Evolutionary conservation across 1,140 invertebrate species (phyloP).

Genomic region (Drosophila dunni): DNA sequence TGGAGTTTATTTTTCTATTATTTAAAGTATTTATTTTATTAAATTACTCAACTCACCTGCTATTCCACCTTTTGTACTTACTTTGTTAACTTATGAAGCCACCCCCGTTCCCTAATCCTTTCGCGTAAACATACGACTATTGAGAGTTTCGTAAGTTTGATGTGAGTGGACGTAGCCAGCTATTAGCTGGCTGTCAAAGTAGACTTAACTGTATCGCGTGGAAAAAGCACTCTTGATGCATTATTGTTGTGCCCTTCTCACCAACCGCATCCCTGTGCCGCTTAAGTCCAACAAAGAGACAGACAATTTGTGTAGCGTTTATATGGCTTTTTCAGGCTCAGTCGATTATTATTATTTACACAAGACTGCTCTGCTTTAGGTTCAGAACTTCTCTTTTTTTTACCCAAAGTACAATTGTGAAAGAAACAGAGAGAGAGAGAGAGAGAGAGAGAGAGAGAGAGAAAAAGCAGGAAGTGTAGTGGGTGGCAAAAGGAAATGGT

Average conservation of each 20-base stretch:
- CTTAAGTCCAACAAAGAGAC: neutral
- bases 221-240: neutral
- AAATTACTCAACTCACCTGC: neutral
- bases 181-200: constrained; percentile 47
- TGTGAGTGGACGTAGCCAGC: constrained; percentile 40
- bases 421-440: neutral
- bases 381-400: constrained; percentile 10
- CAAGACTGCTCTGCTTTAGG: neutral
- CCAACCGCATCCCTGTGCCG: neutral
- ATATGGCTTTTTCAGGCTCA: constrained; percentile 40
- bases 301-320: constrained; percentile 39
- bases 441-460: neutral
- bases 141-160: constrained; percentile 26
- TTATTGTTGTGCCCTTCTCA: constrained; percentile 7
- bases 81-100: neutral
- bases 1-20: too few relatives aligned
- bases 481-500: constrained; percentile 44
- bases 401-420: constrained; percentile 42
- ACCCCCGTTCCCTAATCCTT: constrained; percentile 9
- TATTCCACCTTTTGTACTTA: neutral
- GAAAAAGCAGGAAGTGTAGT: neutral
- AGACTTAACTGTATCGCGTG: too few relatives aligned
- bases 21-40: neutral
- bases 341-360: constrained; percentile 52
- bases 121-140: constrained; percentile 14